A percentile compares a stretch with the other conserved stretches of the same genome.
Conservation (phyloP, 2,888 invertebrate species). For the Carterocephalus palaemon region DNA sequence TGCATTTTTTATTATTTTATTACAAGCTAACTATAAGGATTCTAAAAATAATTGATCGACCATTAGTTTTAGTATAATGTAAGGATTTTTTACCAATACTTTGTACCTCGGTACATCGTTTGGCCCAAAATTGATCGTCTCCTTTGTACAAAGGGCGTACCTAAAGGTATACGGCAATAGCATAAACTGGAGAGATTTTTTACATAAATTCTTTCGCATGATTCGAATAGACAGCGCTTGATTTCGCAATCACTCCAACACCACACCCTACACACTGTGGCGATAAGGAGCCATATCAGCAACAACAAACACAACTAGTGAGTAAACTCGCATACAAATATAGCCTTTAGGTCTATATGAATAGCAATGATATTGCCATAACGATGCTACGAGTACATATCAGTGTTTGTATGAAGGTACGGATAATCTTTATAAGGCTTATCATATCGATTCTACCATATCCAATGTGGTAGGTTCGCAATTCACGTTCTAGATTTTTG, state of each 20-base stretch:
- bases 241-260: constrained; percentile 27
- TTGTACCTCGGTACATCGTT: too few relatives aligned
- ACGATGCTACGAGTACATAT: constrained; percentile 12
- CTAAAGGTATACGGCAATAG: too few relatives aligned
- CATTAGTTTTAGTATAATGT: too few relatives aligned
- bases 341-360: background rate
- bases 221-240: constrained; percentile 6
- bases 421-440: constrained; percentile 12
- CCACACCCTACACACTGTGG: constrained; percentile 13
- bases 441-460: constrained; percentile 10
- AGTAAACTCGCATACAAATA: constrained; percentile 9
- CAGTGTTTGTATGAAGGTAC: constrained; percentile 15
- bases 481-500: too few relatives aligned
- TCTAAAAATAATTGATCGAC: too few relatives aligned
- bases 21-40: too few relatives aligned
- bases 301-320: background rate
- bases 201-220: too few relatives aligned
- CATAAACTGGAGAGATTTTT: too few relatives aligned
- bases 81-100: too few relatives aligned
- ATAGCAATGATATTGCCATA: constrained; percentile 18
- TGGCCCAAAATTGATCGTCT: too few relatives aligned
- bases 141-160: too few relatives aligned
- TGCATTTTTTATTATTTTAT: too few relatives aligned
- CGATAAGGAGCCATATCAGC: constrained; percentile 15
- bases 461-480: constrained; percentile 2